Conservation (phyloP, 2,113 vertebrate genomes). For the Pontoporia blainvillei region DNA sequence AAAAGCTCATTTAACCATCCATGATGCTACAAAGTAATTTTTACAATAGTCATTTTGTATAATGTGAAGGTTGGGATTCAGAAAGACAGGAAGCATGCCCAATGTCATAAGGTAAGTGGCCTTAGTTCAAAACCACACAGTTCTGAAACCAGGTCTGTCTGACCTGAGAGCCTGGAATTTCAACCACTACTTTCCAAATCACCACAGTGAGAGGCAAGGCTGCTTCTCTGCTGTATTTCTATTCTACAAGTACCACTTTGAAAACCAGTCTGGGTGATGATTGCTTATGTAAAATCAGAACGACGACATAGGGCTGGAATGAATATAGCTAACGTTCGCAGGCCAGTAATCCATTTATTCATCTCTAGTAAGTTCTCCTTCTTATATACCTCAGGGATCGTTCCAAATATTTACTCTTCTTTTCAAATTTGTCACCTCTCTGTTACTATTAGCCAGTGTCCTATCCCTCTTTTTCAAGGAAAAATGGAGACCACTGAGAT, state of each 20-base stretch:
- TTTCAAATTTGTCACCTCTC: background rate
- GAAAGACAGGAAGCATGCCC: background rate
- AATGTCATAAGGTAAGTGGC: background rate
- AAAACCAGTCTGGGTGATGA: background rate
- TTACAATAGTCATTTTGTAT: background rate
- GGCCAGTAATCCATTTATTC: background rate
- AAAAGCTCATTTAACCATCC: background rate
- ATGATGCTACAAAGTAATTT: background rate
- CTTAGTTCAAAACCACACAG: background rate
- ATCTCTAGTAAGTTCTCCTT: background rate
- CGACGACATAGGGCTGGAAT: background rate
- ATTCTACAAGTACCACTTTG: background rate
- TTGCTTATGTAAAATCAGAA: background rate
- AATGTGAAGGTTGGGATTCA: background rate
- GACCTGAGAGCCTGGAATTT: background rate
- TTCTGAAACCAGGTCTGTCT: background rate
- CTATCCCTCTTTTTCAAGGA: background rate
- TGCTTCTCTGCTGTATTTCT: background rate
- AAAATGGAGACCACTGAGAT: background rate
- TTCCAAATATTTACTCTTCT: background rate
- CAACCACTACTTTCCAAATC: background rate
- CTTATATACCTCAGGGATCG: background rate
- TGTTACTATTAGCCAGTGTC: background rate
- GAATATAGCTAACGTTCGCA: background rate
- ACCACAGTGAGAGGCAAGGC: background rate